Evolutionary conservation across 2,113 vertebrate genomes (phyloP).

Genomic region (Oriolus oriolus): DNA sequence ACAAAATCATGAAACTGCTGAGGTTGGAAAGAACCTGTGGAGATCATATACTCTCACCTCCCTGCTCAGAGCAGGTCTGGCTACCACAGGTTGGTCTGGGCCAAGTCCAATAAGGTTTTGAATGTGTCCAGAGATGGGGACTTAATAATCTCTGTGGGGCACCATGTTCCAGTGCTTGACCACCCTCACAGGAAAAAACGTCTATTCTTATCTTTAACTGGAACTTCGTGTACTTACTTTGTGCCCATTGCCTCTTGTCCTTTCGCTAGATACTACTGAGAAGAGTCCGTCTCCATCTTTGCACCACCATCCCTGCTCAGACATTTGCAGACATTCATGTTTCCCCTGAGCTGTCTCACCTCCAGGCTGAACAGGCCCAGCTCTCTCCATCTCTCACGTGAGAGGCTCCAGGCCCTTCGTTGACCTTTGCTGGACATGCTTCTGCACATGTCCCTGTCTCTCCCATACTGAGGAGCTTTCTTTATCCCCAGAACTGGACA

Average conservation of each 20-base stretch:
- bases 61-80: background rate
- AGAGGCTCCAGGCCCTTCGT: background rate
- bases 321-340: background rate
- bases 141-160: background rate
- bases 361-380: background rate
- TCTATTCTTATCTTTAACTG: background rate
- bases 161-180: background rate
- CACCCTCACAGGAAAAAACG: background rate
- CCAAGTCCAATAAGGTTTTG: background rate
- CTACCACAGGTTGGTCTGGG: background rate
- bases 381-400: background rate
- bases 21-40: background rate
- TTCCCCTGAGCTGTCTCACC: background rate
- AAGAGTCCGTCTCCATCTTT: background rate
- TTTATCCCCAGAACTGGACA: background rate
- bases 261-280: background rate
- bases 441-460: background rate
- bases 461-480: background rate
- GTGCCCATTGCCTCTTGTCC: background rate
- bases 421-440: background rate
- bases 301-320: background rate
- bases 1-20: background rate
- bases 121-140: background rate
- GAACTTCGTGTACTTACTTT: background rate
- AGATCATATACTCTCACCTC: background rate